Conservation (phyloP, 2,888 invertebrate species). For the Eueremaeus valkanovi region DNA sequence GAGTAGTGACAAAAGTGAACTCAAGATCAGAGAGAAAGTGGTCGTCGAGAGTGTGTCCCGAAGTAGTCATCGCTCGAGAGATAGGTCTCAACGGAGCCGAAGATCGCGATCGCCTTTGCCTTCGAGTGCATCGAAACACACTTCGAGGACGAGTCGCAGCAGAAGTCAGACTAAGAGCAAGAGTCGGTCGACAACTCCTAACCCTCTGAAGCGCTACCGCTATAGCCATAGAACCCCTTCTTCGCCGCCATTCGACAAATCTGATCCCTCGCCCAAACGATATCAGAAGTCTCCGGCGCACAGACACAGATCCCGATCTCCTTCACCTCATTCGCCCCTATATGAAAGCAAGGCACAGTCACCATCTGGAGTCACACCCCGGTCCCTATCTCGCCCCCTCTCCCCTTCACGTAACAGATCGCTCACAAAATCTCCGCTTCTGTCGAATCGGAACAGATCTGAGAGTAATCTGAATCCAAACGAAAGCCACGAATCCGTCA, state of each 20-base stretch:
- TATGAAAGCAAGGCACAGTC: constrained; percentile 1
- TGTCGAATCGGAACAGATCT: background rate
- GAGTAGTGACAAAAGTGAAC: background rate
- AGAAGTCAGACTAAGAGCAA: background rate
- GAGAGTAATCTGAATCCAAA: background rate
- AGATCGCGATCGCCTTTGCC: background rate
- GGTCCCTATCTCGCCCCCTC: constrained; percentile 43
- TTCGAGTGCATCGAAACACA: background rate
- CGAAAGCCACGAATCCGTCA: background rate
- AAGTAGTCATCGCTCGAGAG: constrained; percentile 11
- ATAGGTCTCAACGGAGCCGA: background rate
- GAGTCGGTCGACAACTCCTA: constrained; percentile 13
- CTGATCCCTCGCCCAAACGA: background rate
- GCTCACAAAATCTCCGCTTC: constrained; percentile 35
- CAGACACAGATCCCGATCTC: constrained; percentile 1
- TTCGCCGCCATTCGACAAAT: background rate
- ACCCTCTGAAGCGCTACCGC: background rate
- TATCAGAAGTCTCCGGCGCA: constrained; percentile 1
- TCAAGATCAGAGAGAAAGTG: background rate
- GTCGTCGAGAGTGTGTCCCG: background rate
- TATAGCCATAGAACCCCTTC: background rate
- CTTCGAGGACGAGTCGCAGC: constrained; percentile 3
- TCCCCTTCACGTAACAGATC: constrained; percentile 46
- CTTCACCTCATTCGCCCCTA: constrained; percentile 29
- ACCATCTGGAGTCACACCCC: constrained; percentile 41